Evolutionary conservation across 2,113 vertebrate species (phyloP).

Genomic region (Xiphophorus maculatus): DNA sequence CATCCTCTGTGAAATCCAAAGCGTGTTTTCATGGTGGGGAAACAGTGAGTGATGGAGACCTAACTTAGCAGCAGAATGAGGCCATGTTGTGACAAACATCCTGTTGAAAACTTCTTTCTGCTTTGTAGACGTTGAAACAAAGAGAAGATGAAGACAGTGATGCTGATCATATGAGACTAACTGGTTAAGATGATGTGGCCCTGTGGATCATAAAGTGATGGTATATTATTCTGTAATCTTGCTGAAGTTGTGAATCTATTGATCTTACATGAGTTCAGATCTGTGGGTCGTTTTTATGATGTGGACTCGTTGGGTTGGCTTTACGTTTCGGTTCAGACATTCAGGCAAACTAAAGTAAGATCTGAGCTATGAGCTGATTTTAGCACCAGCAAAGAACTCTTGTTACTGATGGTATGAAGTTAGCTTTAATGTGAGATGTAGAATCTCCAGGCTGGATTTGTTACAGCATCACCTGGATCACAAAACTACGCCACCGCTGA

Average conservation of each 20-base stretch:
- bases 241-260: conserved; percentile 34
- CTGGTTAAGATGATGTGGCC: not conserved
- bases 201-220: not conserved
- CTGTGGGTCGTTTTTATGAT: conserved; percentile 48
- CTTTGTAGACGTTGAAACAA: conserved; percentile 11
- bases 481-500: too few species aligned
- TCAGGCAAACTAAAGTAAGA: conserved; percentile 49
- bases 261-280: conserved; percentile 6
- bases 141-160: conserved; percentile 5
- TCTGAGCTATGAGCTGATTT: conserved; percentile 51
- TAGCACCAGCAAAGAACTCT: conserved; percentile 26
- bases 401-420: too few species aligned
- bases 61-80: conserved; percentile 28
- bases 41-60: conserved; percentile 3
- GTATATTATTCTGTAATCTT: conserved; percentile 47
- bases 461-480: too few species aligned
- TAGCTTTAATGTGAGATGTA: too few species aligned
- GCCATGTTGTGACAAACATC: conserved; percentile 5
- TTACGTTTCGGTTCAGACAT: conserved; percentile 23
- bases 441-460: too few species aligned
- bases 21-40: conserved; percentile 16
- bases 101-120: not conserved
- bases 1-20: conserved; percentile 14
- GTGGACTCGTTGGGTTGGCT: conserved; percentile 49
- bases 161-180: not conserved